A percentile compares a stretch with the other conserved stretches of the same genome.
Conservation (phyloP, 2,113 vertebrate genomes). For the Siniperca chuatsi region DNA sequence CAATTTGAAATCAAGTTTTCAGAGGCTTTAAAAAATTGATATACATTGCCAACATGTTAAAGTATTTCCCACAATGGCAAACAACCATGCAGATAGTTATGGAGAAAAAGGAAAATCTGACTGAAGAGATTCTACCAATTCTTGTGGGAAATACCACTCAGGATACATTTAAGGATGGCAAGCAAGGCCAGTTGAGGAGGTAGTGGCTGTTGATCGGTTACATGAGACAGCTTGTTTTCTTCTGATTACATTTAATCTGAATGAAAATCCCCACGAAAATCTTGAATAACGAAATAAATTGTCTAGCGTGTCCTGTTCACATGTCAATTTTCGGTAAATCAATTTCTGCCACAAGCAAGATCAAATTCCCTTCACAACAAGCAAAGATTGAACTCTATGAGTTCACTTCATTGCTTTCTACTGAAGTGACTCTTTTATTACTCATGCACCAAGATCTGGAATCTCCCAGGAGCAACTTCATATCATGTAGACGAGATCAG, state of each 20-base stretch:
- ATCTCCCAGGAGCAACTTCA: conserved; percentile 25
- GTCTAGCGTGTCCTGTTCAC: neutral
- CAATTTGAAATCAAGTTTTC: neutral
- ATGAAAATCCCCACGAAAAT: neutral
- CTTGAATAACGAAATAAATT: neutral
- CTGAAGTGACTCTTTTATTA: conserved; percentile 1
- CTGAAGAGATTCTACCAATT: neutral
- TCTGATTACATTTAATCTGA: neutral
- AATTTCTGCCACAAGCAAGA: neutral
- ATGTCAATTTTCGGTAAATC: too few relatives aligned
- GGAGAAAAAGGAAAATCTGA: neutral
- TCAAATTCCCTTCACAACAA: neutral
- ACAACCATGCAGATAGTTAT: neutral
- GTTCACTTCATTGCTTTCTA: neutral
- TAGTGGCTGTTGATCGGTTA: neutral
- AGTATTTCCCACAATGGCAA: neutral
- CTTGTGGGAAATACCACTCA: neutral
- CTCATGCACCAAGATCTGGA: conserved; percentile 14
- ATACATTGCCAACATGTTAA: neutral
- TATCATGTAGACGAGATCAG: conserved; percentile 29
- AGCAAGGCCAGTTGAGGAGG: neutral
- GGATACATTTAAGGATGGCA: neutral
- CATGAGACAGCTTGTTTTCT: neutral
- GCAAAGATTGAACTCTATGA: conserved; percentile 3
- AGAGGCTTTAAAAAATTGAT: neutral